phyloP scores from a whole-genome alignment of 64 coral and sea anemone genomes.

The Pocillopora verrucosa region DNA sequence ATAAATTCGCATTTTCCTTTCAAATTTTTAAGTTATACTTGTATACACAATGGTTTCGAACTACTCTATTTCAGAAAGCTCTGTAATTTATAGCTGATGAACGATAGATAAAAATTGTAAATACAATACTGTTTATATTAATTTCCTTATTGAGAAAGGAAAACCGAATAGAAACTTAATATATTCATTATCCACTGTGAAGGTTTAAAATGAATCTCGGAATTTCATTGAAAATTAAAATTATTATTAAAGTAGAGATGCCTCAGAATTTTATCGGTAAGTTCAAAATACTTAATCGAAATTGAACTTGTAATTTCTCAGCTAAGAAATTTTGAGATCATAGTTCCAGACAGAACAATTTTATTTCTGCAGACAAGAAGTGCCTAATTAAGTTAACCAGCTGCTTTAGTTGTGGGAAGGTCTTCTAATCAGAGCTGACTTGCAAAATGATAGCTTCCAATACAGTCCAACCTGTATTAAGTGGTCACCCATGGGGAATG shows the following conservation, averaged over 20 bases:
- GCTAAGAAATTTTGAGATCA: too few species aligned
- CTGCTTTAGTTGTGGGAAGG: too few species aligned
- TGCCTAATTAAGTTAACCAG: too few species aligned
- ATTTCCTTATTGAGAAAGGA: not conserved
- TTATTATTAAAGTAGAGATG: not conserved
- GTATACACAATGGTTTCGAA: not conserved
- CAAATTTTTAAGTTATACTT: not conserved
- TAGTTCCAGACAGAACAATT: too few species aligned
- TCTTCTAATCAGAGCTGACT: too few species aligned
- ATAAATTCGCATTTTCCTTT: not conserved
- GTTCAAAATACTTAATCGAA: too few species aligned
- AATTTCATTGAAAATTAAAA: not conserved
- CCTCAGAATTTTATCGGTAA: not conserved
- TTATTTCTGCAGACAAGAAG: too few species aligned
- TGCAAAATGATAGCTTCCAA: too few species aligned
- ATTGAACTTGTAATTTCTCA: too few species aligned
- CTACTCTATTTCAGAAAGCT: not conserved
- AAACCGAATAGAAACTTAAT: slow-evolving; percentile 4
- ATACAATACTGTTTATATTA: not conserved
- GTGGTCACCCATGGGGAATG: too few species aligned
- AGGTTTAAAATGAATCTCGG: not conserved
- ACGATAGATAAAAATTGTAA: slow-evolving; percentile 4
- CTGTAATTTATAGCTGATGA: not conserved
- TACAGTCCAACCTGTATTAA: too few species aligned
- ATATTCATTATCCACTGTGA: not conserved